A percentile compares a stretch with the other conserved stretches of the same genome.
phyloP scores from a whole-genome alignment of 2,888 invertebrate species.

The Cheilosia urbana region DNA sequence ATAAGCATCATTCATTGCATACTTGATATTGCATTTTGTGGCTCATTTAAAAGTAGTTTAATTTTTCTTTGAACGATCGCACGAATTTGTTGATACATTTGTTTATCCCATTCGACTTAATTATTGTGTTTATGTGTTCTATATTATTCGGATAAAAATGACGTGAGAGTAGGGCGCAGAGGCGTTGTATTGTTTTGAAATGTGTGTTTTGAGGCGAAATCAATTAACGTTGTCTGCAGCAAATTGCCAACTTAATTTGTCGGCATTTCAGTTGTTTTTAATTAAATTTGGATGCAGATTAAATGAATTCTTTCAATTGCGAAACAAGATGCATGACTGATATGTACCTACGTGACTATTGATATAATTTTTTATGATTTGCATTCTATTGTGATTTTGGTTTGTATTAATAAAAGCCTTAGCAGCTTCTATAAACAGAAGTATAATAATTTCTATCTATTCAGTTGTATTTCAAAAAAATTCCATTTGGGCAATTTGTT shows the following conservation, averaged over 20 bases:
- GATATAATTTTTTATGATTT: too few relatives aligned
- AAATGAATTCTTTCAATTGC: background rate
- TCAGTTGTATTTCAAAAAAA: too few relatives aligned
- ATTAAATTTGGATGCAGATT: conserved; percentile 1
- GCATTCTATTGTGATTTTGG: too few relatives aligned
- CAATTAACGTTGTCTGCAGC: conserved; percentile 11
- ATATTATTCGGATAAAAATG: conserved; percentile 7
- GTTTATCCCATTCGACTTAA: background rate
- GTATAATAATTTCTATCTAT: too few relatives aligned
- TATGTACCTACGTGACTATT: background rate
- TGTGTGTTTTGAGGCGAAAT: conserved; percentile 8
- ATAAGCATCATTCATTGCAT: background rate
- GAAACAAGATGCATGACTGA: background rate
- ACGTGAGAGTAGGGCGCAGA: background rate
- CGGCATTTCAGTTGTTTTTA: conserved; percentile 4
- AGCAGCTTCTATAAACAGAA: too few relatives aligned
- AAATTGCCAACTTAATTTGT: conserved; percentile 22
- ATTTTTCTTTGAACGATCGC: background rate
- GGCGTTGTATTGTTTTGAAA: conserved; percentile 25
- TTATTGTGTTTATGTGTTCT: background rate
- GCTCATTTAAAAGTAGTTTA: background rate
- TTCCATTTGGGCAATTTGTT: too few relatives aligned
- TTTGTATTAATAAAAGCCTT: too few relatives aligned
- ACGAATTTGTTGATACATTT: background rate
- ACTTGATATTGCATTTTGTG: background rate